Conservation (phyloP, 1,140 invertebrate genomes). For the Globodera rostochiensis region DNA sequence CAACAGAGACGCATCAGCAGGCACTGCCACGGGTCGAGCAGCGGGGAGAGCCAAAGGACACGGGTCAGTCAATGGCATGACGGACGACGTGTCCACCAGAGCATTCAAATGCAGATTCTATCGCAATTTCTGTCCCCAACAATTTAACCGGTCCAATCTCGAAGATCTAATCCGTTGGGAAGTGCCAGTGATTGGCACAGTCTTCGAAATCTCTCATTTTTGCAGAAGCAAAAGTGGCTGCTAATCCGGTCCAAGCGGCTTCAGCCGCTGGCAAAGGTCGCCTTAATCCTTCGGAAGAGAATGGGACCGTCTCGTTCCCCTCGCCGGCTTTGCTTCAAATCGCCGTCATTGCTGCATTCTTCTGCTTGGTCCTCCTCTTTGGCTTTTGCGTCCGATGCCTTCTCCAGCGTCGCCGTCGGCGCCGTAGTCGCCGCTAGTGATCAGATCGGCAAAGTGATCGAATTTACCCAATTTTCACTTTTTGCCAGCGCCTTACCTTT, state of each 20-base stretch:
- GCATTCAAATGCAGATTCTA: too few relatives aligned
- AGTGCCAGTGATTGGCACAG: neutral
- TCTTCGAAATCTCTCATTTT: neutral
- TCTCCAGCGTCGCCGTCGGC: neutral
- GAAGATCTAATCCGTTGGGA: too few relatives aligned
- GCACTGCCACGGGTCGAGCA: neutral
- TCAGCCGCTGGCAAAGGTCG: too few relatives aligned
- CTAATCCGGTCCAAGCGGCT: too few relatives aligned
- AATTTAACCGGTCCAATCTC: too few relatives aligned
- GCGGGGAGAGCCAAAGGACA: too few relatives aligned
- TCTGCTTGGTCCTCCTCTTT: neutral
- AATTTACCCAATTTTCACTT: too few relatives aligned
- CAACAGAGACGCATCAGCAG: neutral
- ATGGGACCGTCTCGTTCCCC: neutral
- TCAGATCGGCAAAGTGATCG: too few relatives aligned
- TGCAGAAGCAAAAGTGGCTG: neutral
- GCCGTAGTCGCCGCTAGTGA: too few relatives aligned
- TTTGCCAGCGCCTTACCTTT: too few relatives aligned
- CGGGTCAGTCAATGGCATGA: neutral
- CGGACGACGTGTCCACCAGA: too few relatives aligned
- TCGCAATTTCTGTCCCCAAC: too few relatives aligned
- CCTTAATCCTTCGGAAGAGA: neutral
- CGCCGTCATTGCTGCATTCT: neutral
- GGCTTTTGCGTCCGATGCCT: neutral
- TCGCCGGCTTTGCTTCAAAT: neutral